Percentiles rank a stretch among this genome's conserved stretches.
These are phyloP conservation scores for Salmo trutta DNA, from an alignment of 2,797 vertebrate species.

Conservation along the genomic window DNA sequence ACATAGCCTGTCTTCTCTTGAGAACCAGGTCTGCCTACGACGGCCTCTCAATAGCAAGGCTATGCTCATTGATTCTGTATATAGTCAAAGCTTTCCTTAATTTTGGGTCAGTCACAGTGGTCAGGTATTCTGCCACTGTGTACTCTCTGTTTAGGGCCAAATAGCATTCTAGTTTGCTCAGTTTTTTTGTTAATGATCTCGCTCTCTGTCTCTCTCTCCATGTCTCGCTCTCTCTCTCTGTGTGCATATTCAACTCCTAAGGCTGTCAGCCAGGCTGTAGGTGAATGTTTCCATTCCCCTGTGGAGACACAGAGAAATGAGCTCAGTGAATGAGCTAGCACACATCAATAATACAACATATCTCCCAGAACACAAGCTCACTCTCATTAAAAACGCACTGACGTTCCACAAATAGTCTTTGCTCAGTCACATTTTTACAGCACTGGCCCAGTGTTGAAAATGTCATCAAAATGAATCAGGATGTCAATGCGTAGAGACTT, in stretches of 20 bases:
- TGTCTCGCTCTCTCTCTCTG: constrained; percentile 32
- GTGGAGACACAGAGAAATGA: constrained; percentile 57
- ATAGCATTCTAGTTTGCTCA: too few species aligned
- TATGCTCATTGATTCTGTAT: too few species aligned
- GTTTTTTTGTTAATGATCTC: too few species aligned
- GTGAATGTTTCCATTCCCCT: constrained; percentile 54
- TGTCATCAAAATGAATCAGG: constrained; percentile 40
- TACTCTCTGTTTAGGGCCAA: too few species aligned
- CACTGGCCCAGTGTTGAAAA: background rate
- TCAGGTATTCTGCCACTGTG: too few species aligned
- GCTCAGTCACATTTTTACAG: constrained; percentile 42
- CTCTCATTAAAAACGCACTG: constrained; percentile 49
- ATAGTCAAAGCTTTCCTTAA: too few species aligned
- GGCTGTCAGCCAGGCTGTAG: constrained; percentile 61
- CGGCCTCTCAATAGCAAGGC: too few species aligned
- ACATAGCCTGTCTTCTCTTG: too few species aligned
- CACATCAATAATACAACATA: constrained; percentile 62
- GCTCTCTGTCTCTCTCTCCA: constrained; percentile 22
- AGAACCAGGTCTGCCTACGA: too few species aligned
- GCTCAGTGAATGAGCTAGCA: constrained; percentile 45
- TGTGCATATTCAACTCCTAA: constrained; percentile 56
- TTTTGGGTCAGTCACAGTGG: too few species aligned
- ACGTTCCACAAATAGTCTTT: constrained; percentile 1
- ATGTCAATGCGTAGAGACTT: background rate
- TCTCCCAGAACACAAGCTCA: constrained; percentile 37